Percentiles rank a stretch among this genome's conserved stretches.
Conservation (phyloP, 2,797 vertebrate genomes). For the Cyclopterus lumpus region DNA sequence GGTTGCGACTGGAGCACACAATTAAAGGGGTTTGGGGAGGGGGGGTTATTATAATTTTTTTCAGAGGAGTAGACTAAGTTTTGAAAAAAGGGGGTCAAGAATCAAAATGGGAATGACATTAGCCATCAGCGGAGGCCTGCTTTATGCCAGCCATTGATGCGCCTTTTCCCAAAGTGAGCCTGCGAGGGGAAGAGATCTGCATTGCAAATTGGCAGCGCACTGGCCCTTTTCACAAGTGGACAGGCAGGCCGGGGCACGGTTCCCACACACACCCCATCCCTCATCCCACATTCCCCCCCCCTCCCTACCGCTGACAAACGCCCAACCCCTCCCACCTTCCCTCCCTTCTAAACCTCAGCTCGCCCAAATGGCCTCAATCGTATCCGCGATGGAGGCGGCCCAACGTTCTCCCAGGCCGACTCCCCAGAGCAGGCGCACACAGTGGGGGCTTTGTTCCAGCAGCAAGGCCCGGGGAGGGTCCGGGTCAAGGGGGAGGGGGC, state of each 20-base stretch:
- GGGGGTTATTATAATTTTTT: slow-evolving; percentile 2
- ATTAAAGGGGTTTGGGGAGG: slow-evolving; percentile 32
- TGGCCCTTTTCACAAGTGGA: slow-evolving; percentile 75
- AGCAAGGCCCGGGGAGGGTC: slow-evolving; percentile 56
- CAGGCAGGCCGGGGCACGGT: slow-evolving; percentile 68
- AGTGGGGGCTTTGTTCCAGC: slow-evolving; percentile 74
- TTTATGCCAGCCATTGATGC: slow-evolving; percentile 72
- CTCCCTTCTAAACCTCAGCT: slow-evolving; percentile 31
- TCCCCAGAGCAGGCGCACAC: slow-evolving; percentile 60
- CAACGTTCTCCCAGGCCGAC: slow-evolving; percentile 51
- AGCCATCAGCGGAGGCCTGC: slow-evolving; percentile 72
- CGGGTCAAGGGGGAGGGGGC: slow-evolving; percentile 56
- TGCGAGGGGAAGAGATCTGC: slow-evolving; percentile 62
- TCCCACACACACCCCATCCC: slow-evolving; percentile 79
- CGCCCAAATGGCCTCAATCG: slow-evolving; percentile 51
- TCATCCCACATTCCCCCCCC: slow-evolving; percentile 34
- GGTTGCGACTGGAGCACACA: slow-evolving; percentile 52
- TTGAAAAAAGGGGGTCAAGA: slow-evolving; percentile 71
- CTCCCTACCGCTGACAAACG: slow-evolving; percentile 1
- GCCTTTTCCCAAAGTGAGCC: slow-evolving; percentile 62
- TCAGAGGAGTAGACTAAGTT: slow-evolving; percentile 22
- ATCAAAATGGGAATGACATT: slow-evolving; percentile 84
- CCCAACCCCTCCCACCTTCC: slow-evolving; percentile 5
- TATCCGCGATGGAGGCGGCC: slow-evolving; percentile 39
- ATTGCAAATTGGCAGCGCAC: slow-evolving; percentile 77